Evolutionary conservation across 2,888 invertebrate species (phyloP).

Genomic region (Ganaspis brasiliensis): DNA sequence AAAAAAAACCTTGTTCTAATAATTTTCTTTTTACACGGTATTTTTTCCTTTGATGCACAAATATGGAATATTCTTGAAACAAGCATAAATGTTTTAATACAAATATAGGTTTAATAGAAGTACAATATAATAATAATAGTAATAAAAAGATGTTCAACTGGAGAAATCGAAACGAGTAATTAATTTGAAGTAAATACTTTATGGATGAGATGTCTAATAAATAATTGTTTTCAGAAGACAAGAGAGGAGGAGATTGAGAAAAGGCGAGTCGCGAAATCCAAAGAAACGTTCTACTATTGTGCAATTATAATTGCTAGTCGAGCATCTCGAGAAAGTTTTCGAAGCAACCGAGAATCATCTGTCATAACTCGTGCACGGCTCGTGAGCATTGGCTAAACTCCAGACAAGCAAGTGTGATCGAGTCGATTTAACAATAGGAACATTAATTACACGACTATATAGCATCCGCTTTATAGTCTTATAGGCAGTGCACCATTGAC

Average conservation of each 20-base stretch:
- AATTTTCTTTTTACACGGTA: too few species aligned
- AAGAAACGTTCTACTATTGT: slow-evolving; percentile 53
- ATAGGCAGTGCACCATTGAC: slow-evolving; percentile 1
- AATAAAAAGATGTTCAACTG: too few species aligned
- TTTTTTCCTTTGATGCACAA: too few species aligned
- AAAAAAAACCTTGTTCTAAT: too few species aligned
- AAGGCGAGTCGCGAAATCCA: slow-evolving; percentile 48
- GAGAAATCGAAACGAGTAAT: background rate
- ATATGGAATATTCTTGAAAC: too few species aligned
- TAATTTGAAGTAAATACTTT: background rate
- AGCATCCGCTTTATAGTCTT: background rate
- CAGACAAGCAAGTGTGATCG: slow-evolving; percentile 26
- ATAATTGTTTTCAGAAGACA: slow-evolving; percentile 2
- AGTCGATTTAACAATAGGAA: slow-evolving; percentile 37
- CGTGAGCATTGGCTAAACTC: slow-evolving; percentile 30
- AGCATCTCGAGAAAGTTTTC: slow-evolving; percentile 63
- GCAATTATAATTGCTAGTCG: slow-evolving; percentile 63
- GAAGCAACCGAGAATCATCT: slow-evolving; percentile 54
- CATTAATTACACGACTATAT: slow-evolving; percentile 23
- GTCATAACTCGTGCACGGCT: slow-evolving; percentile 57
- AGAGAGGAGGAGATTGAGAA: slow-evolving; percentile 8
- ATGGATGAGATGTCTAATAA: background rate
- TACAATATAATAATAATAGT: too few species aligned
- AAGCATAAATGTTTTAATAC: too few species aligned
- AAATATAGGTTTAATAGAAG: too few species aligned